Conservation (phyloP, 23 tunicate species). For the Trididemnum miniatum region DNA sequence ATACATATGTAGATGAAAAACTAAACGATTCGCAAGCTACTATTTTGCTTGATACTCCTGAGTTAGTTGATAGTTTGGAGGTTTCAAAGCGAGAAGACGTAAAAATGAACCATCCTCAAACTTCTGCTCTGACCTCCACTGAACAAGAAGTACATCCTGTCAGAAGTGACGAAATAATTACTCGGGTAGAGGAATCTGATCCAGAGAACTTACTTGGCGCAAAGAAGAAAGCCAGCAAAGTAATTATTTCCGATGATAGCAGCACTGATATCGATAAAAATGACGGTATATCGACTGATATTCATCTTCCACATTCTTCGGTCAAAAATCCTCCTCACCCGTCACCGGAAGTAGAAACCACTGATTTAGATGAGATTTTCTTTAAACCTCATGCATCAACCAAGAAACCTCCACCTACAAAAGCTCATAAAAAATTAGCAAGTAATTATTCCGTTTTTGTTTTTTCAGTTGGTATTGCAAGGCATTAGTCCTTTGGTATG, state of each 20-base stretch:
- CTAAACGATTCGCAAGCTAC: slow-evolving; percentile 11
- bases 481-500: too few relatives aligned
- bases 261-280: not conserved
- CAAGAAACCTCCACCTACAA: slow-evolving; percentile 15
- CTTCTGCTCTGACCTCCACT: not conserved
- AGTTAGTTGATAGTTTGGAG: not conserved
- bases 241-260: not conserved
- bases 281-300: not conserved
- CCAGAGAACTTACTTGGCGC: not conserved
- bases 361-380: slow-evolving; percentile 30
- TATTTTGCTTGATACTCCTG: slow-evolving; percentile 23
- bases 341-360: slow-evolving; percentile 7
- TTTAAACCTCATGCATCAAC: slow-evolving; percentile 1
- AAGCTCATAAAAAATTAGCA: not conserved
- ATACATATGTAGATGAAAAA: not conserved
- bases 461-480: not conserved
- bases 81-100: not conserved
- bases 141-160: not conserved
- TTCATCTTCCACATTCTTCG: not conserved
- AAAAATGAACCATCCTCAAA: not conserved
- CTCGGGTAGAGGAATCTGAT: slow-evolving; percentile 10
- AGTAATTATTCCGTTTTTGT: not conserved
- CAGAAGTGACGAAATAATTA: not conserved
- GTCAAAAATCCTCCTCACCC: not conserved
- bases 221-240: not conserved